Evolutionary conservation across 1,140 invertebrate genomes (phyloP).

Genomic region (Onthophagus taurus): DNA sequence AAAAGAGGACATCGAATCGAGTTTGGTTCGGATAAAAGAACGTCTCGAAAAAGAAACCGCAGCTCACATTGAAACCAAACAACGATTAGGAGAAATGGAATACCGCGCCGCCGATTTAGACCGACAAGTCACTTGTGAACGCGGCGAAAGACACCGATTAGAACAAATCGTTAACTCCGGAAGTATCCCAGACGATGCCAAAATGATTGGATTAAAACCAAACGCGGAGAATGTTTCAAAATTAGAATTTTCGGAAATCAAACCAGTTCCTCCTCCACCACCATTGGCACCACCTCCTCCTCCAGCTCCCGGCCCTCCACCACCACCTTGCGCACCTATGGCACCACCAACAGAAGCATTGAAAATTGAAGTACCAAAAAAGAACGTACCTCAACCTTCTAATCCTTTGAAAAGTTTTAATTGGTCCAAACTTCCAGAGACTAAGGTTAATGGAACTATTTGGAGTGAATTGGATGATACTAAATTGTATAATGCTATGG

Average conservation of each 20-base stretch:
- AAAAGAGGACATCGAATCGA: conserved; percentile 84
- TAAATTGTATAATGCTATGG: conserved; percentile 84
- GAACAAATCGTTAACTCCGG: conserved; percentile 79
- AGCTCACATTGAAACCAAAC: conserved; percentile 76
- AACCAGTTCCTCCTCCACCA: conserved; percentile 45
- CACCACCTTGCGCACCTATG: conserved; percentile 42
- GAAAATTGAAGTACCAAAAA: conserved; percentile 47
- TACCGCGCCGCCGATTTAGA: conserved; percentile 63
- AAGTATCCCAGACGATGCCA: conserved; percentile 86
- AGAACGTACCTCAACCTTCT: conserved; percentile 79
- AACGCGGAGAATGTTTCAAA: conserved; percentile 37
- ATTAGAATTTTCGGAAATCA: conserved; percentile 40
- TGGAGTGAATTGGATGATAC: conserved; percentile 92
- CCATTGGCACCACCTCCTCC: conserved; percentile 46
- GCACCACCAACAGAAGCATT: conserved; percentile 49
- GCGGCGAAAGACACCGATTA: conserved; percentile 68
- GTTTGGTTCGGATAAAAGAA: conserved; percentile 73
- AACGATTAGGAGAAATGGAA: conserved; percentile 65
- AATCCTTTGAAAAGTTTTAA: conserved; percentile 95
- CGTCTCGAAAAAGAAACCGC: conserved; percentile 84
- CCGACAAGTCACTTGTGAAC: conserved; percentile 68
- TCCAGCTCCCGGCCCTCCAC: conserved; percentile 41
- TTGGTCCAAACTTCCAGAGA: conserved; percentile 90
- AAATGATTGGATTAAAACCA: conserved; percentile 46
- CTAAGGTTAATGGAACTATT: conserved; percentile 80